Base-by-base conservation (phyloP, 1,140 invertebrate species). In the Drosophila eugracilis region DNA sequence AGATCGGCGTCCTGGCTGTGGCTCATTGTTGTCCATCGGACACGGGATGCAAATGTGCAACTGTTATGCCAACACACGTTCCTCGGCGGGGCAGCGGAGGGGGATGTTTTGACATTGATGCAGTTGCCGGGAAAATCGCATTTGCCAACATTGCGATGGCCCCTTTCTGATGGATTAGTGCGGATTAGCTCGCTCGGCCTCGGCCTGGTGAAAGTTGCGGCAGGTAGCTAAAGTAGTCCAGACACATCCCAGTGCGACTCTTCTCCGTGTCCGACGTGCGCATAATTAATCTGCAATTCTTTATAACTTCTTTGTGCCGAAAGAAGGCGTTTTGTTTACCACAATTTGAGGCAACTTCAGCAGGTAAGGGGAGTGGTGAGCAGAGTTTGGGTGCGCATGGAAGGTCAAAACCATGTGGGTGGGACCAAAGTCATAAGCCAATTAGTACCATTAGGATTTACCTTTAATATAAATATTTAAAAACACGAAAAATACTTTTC, bases 71-170 rank as follows among this genome's bases (percentile, higher is more conserved):
- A 80, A 76, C 72, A 85, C 66, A 86, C 80, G 70, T 78, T 78
- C 32, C 73, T 44, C 75, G 21, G 14, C 69, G 34, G 52, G 62
- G 45, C 42, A 48, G 28, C 50, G 49, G 12, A 30, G 26, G 58
- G 52, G 71, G 81, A 63, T 85, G 52, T 86, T 85, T 62, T 86
- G 80, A 81, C 81, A 77, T 19, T 60, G 81, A 53, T 76, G 57
- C 81, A 80, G 80, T 86, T 85, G 81, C 73, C 80, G 73, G 60
- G 58, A 65, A 85, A 85, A 86, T 81, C 62, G 72, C 71, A 70
- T 76, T 86, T 69, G 80, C 60, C 79, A 85, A 85, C 80, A 65
- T 86, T 85, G 15, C 76, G 75, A 75, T 24, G 59, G 47, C 22
- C 44, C 26, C 19, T 19, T 21, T 52, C 53, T 74, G 80, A 85